A percentile compares a stretch with the other conserved stretches of the same genome.
Conservation (phyloP, 1,140 invertebrate genomes). For the Cephus cinctus region DNA sequence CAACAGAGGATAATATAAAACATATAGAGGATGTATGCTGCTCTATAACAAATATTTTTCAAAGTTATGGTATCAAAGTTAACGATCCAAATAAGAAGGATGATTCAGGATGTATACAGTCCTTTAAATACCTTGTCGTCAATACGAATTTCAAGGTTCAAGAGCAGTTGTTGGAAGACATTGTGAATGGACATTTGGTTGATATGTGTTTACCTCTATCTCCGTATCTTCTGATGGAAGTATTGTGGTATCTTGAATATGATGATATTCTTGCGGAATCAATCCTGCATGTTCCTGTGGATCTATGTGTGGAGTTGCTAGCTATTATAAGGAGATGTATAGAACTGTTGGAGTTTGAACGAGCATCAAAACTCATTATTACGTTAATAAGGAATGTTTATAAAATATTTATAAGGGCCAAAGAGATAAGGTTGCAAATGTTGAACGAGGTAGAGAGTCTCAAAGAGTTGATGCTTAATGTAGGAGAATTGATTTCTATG, state of each 20-base stretch:
- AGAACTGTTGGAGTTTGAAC: conserved; percentile 30
- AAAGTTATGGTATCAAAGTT: conserved; percentile 8
- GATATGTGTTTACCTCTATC: conserved; percentile 46
- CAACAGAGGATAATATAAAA: conserved; percentile 32
- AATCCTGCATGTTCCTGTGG: conserved; percentile 38
- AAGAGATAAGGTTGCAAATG: conserved; percentile 23
- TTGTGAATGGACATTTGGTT: conserved; percentile 34
- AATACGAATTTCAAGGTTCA: conserved; percentile 46
- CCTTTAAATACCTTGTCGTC: conserved; percentile 37
- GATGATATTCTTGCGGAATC: conserved; percentile 40
- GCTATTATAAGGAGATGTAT: conserved; percentile 30
- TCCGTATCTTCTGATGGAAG: conserved; percentile 42
- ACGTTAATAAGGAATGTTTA: conserved; percentile 25
- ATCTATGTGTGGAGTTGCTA: conserved; percentile 41
- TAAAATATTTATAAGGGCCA: conserved; percentile 29
- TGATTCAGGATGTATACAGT: conserved; percentile 22
- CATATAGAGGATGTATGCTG: conserved; percentile 31
- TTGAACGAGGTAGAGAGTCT: conserved; percentile 19
- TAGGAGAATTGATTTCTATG: conserved; percentile 32
- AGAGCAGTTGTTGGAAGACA: conserved; percentile 35
- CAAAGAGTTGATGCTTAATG: conserved; percentile 21
- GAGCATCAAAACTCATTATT: conserved; percentile 22
- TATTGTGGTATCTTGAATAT: conserved; percentile 39
- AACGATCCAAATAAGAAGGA: conserved; percentile 9
- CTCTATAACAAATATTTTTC: conserved; percentile 23